Evolutionary conservation across 2,113 vertebrate species (phyloP), one percentile per base, ranked within the genome.

Genomic region (Hyaena hyaena): DNA sequence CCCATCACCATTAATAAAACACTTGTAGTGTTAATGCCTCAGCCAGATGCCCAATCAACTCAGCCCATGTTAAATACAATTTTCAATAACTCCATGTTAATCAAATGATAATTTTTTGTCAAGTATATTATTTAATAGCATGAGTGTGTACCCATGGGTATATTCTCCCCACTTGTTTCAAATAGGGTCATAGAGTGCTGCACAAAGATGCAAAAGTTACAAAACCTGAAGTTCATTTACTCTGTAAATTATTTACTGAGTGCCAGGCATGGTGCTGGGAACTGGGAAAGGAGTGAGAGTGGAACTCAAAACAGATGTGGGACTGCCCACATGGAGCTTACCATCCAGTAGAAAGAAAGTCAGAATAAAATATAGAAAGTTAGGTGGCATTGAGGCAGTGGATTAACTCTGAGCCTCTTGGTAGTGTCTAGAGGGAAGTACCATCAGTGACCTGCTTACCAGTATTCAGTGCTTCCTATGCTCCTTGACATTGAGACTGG

Each of bases 81-180:
- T 96, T 65, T 92, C 61, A 83, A 63, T 74, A 89, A 69, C 58
- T 92, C 50, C 55, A 79, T 77, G 48, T 53, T 23, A 90, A 39
- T 89, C 58, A 90, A 96, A 81, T 68, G 19, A 55, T 69, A 87
- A 68, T 87, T 66, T 58, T 80, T 93, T 91, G 35, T 39, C 21
- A 87, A 96, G 10, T 58, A 31, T 35, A 12, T 61, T 69, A 17
- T 66, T 77, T 94, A 45, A 83, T 39, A 88, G 9, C n/a, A 8
- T 65, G 26, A 92, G 26, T 19, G 2, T 88, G 10, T 45, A 12
- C 7, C 16, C 74, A 15, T 61, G 63, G 31, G 4, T 83, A 55
- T n/a, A 68, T 58, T 73, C 63, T 33, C 45, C 35, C 61, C 10
- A 19, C n/a, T 95, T 77, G 24, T 68, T 97, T 93, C 48, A 55